phyloP scores from a whole-genome alignment of 2,113 vertebrate species.

The Cyphomyrus discorhynchus region DNA sequence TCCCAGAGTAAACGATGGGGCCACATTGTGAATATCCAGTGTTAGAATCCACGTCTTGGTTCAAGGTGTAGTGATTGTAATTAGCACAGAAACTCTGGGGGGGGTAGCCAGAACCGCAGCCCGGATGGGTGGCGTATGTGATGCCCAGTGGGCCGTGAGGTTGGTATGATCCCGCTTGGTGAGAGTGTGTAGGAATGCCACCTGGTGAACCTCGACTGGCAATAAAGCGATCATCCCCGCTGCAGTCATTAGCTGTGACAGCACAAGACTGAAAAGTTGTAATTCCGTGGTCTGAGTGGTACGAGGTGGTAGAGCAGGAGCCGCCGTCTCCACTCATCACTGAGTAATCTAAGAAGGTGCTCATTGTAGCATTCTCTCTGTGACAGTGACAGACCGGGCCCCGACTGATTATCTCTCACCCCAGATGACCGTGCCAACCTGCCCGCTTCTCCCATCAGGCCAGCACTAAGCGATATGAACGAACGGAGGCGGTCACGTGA shows the following conservation, averaged over 20 bases:
- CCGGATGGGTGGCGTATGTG: slow-evolving; percentile 73
- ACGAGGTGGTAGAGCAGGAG: slow-evolving; percentile 77
- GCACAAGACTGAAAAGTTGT: slow-evolving; percentile 93
- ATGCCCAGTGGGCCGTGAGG: slow-evolving; percentile 71
- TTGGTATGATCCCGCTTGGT: slow-evolving; percentile 77
- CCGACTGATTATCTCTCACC: slow-evolving; percentile 59
- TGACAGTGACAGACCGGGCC: slow-evolving; percentile 69
- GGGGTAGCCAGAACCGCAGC: slow-evolving; percentile 73
- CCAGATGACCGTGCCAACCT: slow-evolving; percentile 83
- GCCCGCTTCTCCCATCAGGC: slow-evolving; percentile 79
- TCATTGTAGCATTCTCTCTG: slow-evolving; percentile 84
- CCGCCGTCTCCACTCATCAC: slow-evolving; percentile 75
- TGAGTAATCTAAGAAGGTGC: slow-evolving; percentile 91
- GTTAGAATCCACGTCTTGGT: slow-evolving; percentile 81
- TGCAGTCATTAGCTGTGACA: slow-evolving; percentile 78
- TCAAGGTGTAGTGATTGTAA: slow-evolving; percentile 79
- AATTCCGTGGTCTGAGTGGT: slow-evolving; percentile 87
- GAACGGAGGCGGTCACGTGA: slow-evolving; percentile 78
- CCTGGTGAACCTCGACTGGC: slow-evolving; percentile 77
- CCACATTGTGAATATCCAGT: slow-evolving; percentile 76
- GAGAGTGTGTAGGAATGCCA: slow-evolving; percentile 62
- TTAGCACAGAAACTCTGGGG: slow-evolving; percentile 78
- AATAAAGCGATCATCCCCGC: slow-evolving; percentile 81
- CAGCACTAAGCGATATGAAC: slow-evolving; percentile 80
- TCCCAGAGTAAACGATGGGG: slow-evolving; percentile 85